phyloP scores from a whole-genome alignment of 1,140 invertebrate species.

The Polypedilum pembai region DNA sequence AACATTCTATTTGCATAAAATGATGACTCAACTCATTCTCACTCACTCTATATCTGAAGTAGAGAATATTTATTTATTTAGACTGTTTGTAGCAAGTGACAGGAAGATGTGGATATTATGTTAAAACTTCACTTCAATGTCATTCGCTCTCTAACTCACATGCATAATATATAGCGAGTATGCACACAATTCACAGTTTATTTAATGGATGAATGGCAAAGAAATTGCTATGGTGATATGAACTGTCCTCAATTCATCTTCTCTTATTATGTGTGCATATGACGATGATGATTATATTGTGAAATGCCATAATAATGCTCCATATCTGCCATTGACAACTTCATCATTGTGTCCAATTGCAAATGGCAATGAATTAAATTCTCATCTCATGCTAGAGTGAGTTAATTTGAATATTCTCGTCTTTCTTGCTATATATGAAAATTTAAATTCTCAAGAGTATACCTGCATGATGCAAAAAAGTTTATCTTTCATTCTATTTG shows the following conservation, averaged over 20 bases:
- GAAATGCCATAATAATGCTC: not conserved
- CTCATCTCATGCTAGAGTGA: not conserved
- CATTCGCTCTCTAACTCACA: not conserved
- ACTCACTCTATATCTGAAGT: not conserved
- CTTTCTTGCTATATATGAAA: too few species aligned
- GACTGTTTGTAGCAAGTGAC: not conserved
- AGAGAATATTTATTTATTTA: slow-evolving; percentile 6
- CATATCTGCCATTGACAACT: slow-evolving; percentile 4
- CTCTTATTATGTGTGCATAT: not conserved
- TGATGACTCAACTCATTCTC: not conserved
- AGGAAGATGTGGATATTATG: slow-evolving; percentile 10
- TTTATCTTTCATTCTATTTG: too few species aligned
- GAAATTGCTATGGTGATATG: slow-evolving; percentile 3
- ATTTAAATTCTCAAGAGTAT: too few species aligned
- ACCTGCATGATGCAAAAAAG: too few species aligned
- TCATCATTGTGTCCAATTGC: not conserved
- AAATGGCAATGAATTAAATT: slow-evolving; percentile 6
- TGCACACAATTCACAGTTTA: not conserved
- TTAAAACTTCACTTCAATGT: not conserved
- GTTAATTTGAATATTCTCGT: too few species aligned
- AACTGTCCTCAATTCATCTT: slow-evolving; percentile 6
- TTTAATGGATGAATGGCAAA: not conserved
- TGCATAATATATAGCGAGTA: not conserved
- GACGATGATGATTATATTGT: not conserved
- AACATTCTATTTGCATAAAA: too few species aligned